Base-by-base conservation (phyloP, 2,888 invertebrate genomes). In the Sthenelais limicola region DNA sequence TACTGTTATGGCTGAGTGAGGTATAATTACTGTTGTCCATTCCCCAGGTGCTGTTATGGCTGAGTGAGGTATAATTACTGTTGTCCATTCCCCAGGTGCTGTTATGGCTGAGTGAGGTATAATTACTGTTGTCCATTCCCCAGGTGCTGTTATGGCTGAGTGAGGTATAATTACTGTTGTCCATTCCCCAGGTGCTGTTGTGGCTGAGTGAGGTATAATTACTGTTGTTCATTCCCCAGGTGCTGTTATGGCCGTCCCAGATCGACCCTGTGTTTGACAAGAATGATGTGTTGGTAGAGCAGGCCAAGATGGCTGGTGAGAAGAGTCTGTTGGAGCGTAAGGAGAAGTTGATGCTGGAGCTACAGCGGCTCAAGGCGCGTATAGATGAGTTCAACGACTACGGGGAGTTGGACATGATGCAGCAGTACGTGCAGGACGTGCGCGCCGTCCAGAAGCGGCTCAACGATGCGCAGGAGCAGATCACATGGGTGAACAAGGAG, bases 401-500 rank as follows among this genome's bases (percentile, higher is more conserved):
- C 71, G 95, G 95, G 91, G 88, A 96, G 80, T 91, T 92, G 4
- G 90, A 91, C 68, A 92, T 93, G 82, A 92, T 95, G 77, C 90
- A 91, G 18, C 93, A 94, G 81, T 96, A 96, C 86, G 91, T 89
- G 5, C 84, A 93, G 84, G 91, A 93, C 81, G 90, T 96, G 79
- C 91, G 93, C 71, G 92, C 92, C 78, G 92, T 95, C 56, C 91
- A 93, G 73, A 92, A 93, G 80, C 91, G 93, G 74, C 89, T 97
- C 62, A 91, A 91, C 74, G 92, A 92, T 26, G 93, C 94, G 81
- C 92, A 94, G 80, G 91, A 92, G 79, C 91, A 93, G 79, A 93
- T 94, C 24, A 87, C 89, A 4, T 96, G 95, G 95, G 95, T 97
- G 68, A 96, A 97, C 88, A 91, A 92, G 80, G 97, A 97, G 89